phyloP scores from a whole-genome alignment of 2,113 vertebrate genomes.

The Hemiprocne comata region DNA sequence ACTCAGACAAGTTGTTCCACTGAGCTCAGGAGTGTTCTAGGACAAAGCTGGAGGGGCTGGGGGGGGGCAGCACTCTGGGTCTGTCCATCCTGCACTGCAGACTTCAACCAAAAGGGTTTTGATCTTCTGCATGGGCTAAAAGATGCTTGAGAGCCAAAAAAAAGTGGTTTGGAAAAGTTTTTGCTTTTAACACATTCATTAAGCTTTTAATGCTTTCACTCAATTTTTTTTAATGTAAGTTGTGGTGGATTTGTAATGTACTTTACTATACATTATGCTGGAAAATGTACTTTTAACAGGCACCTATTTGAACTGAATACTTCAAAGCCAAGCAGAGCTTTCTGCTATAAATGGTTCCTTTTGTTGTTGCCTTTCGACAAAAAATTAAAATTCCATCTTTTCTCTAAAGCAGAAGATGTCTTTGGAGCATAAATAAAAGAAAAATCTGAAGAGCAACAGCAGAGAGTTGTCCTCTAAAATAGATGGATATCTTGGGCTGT shows the following conservation, averaged over 20 bases:
- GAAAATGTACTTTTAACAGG: neutral
- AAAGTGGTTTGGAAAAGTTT: neutral
- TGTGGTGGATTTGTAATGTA: neutral
- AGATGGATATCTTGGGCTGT: constrained; percentile 33
- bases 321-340: constrained; percentile 44
- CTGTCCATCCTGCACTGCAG: rapidly evolving
- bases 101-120: neutral
- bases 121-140: neutral
- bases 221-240: neutral
- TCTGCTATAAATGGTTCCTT: constrained; percentile 38
- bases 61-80: neutral
- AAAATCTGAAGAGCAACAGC: constrained; percentile 15
- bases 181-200: neutral
- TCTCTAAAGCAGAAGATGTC: neutral
- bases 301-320: neutral
- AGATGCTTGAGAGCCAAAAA: neutral
- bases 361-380: constrained; percentile 41
- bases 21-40: neutral
- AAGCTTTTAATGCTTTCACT: neutral
- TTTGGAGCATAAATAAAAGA: constrained; percentile 56
- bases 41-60: neutral
- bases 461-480: constrained; percentile 23
- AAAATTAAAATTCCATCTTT: constrained; percentile 55
- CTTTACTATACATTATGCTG: neutral
- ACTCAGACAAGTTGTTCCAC: rapidly evolving